A percentile compares a stretch with the other conserved stretches of the same genome.
These are phyloP conservation scores for Papilio polyxenes DNA, from an alignment of 1,140 invertebrate species.

Conservation along the genomic window DNA sequence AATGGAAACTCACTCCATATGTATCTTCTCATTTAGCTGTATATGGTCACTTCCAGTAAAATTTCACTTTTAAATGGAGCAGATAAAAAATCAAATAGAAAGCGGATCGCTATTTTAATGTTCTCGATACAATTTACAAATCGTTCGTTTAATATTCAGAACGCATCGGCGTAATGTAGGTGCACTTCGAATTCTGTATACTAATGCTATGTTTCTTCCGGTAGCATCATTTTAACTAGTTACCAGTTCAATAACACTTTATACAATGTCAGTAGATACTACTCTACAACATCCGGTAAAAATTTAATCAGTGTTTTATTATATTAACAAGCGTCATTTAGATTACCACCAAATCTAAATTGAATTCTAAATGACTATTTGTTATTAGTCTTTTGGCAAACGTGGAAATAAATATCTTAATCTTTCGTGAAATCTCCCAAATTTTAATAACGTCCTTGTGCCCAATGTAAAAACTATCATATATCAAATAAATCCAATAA, in stretches of 20 bases:
- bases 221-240: slow-evolving; percentile 22
- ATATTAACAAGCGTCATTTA: not conserved
- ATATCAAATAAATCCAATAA: not conserved
- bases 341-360: not conserved
- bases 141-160: slow-evolving; percentile 21
- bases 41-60: not conserved
- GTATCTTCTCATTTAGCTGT: slow-evolving; percentile 1
- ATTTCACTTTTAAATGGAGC: slow-evolving; percentile 38
- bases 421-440: too few species aligned
- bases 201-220: slow-evolving; percentile 27
- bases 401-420: too few species aligned
- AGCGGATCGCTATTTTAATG: slow-evolving; percentile 33
- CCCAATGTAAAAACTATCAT: not conserved
- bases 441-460: not conserved
- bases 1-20: not conserved
- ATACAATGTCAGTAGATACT: not conserved
- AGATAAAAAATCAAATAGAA: slow-evolving; percentile 27
- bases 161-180: slow-evolving; percentile 30
- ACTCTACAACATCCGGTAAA: not conserved
- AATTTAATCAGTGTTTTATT: not conserved
- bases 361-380: too few species aligned
- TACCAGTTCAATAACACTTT: not conserved
- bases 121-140: slow-evolving; percentile 28
- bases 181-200: slow-evolving; percentile 30
- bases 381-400: too few species aligned